Base-by-base conservation (phyloP, 2,888 invertebrate genomes). In the Drosophila multiciliata region DNA sequence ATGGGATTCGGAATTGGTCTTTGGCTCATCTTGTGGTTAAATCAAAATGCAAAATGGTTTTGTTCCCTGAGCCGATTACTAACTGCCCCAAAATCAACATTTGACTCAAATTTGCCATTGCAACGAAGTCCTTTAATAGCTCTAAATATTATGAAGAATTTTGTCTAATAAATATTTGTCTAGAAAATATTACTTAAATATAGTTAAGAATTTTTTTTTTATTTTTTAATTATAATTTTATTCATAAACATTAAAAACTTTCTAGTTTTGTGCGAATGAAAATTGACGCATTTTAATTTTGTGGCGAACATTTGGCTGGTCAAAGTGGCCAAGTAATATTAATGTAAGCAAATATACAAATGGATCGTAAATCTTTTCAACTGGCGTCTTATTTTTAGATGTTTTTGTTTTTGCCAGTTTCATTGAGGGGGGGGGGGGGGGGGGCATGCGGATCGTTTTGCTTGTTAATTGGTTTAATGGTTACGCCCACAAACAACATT, bases 301-400 rank as follows among this genome's bases (percentile, higher is more conserved):
- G 23, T 23, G 23, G 23, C 1, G 23, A 23, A 23, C 23, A 23
- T 23, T 23, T 23, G 23, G 23, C 2, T 23, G 23, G 23, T 23
- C 23, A 23, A 20, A 12, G 6, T 12, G 12, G 45, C 3, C 45
- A 23, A 15, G 12, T 45, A 1, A 49, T 62, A 66, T 66, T 65
- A 32, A 55, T 59, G 59, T 61, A 50, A 52, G 60, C 61, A 52
- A 66, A 65, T 49, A 78, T 62, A 72, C 64, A 75, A 87, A 82
- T 75, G 72, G 78, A 81, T 82, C 82, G 78, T 82, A 82, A 82
- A 87, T 82, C 75, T 58, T 54, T 50, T 65, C 64, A 64, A 23
- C 50, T 53, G 53, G 33, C 57, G 2, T 70, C 29, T 62, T 61
- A 32, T 32, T 35, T 9, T 33, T 38, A 4, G 23, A 48, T 40